These are phyloP conservation scores for Papilio xuthus DNA, from an alignment of 1,140 invertebrate species.

Conservation along the genomic window DNA sequence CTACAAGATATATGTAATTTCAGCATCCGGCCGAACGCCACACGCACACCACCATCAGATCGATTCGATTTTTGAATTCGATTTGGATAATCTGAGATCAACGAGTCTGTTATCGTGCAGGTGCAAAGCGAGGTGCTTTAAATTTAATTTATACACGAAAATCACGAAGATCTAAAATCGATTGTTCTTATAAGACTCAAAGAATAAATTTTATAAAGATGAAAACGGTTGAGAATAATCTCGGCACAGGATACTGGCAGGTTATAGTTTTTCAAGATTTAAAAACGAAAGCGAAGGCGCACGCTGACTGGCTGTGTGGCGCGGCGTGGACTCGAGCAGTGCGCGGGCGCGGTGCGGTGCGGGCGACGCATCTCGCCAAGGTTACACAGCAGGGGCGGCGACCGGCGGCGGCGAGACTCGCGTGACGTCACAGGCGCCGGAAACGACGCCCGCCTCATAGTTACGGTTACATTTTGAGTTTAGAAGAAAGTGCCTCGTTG, in stretches of 20 bases:
- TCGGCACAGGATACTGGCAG: conserved; percentile 32
- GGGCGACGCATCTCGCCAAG: conserved; percentile 68
- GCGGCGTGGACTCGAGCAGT: conserved; percentile 43
- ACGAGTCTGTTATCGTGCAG: conserved; percentile 39
- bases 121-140: not conserved
- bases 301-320: conserved; percentile 34
- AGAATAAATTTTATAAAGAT: not conserved
- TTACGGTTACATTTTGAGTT: conserved; percentile 80
- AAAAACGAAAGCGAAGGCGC: conserved; percentile 70
- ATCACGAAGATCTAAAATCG: not conserved
- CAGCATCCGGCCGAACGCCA: conserved; percentile 66
- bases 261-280: conserved; percentile 36
- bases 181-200: not conserved
- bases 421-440: conserved; percentile 80
- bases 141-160: conserved; percentile 8
- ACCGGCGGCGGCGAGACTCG: conserved; percentile 68
- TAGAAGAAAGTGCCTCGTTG: conserved; percentile 74
- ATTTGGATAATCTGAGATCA: conserved; percentile 49
- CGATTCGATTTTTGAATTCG: conserved; percentile 37
- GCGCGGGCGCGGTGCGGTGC: conserved; percentile 40
- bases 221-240: not conserved
- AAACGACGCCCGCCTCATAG: conserved; percentile 78
- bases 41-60: conserved; percentile 49
- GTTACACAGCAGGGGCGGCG: conserved; percentile 76
- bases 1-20: conserved; percentile 76